Conservation (phyloP, 2,797 vertebrate genomes). For the Argya squamiceps region DNA sequence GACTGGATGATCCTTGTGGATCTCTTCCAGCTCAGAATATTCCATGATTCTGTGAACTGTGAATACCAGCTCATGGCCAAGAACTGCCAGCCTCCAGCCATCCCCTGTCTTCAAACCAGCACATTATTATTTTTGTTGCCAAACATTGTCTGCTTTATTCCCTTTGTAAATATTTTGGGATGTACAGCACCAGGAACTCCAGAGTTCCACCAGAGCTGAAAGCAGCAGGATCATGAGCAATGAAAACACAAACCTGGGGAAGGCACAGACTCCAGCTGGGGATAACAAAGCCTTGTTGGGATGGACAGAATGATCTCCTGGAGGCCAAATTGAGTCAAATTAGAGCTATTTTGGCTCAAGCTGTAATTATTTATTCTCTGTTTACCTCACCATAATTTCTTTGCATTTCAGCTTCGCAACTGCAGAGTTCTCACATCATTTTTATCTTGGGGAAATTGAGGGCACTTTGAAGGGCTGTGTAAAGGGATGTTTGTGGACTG, state of each 20-base stretch:
- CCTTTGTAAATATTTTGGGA: not conserved
- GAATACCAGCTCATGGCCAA: not conserved
- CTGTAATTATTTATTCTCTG: not conserved
- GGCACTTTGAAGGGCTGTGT: not conserved
- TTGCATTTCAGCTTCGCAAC: not conserved
- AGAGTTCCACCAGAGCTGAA: not conserved
- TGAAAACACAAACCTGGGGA: not conserved
- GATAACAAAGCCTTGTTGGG: not conserved
- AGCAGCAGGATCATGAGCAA: not conserved
- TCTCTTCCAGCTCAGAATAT: not conserved
- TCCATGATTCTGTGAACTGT: not conserved
- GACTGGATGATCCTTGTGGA: not conserved
- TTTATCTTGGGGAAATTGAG: not conserved
- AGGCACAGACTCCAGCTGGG: not conserved
- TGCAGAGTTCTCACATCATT: not conserved
- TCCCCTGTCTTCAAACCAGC: not conserved
- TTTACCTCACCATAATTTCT: not conserved
- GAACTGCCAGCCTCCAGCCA: not conserved
- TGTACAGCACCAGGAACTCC: fast-evolving
- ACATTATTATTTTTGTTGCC: not conserved
- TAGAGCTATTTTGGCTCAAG: not conserved
- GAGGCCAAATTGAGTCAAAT: not conserved
- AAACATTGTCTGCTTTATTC: not conserved
- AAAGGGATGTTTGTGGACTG: not conserved
- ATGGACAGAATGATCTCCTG: not conserved